Percentiles rank a stretch among this genome's conserved stretches.
These are phyloP conservation scores for Microdon myrmicae DNA, from an alignment of 2,888 invertebrate genomes.

Conservation along the genomic window DNA sequence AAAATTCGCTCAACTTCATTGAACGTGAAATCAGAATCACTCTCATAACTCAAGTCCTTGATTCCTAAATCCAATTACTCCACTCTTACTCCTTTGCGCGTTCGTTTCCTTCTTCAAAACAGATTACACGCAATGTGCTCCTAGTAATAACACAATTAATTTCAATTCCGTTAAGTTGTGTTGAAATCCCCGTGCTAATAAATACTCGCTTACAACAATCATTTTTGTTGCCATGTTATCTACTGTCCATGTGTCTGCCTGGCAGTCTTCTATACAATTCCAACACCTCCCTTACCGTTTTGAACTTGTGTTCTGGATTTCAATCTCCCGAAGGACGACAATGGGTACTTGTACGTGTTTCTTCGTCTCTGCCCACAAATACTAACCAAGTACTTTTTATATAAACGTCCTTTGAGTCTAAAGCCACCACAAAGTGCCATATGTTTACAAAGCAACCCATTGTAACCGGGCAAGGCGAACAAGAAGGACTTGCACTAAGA, in stretches of 20 bases:
- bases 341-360: constrained; percentile 32
- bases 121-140: constrained; percentile 21
- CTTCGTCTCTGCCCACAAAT: constrained; percentile 23
- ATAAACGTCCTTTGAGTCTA: constrained; percentile 15
- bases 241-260: constrained; percentile 8
- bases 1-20: constrained; percentile 5
- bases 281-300: no score
- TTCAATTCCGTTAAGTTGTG: constrained; percentile 47
- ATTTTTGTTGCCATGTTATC: constrained; percentile 27
- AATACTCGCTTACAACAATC: constrained; percentile 47
- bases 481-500: constrained; percentile 8
- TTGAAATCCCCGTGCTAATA: constrained; percentile 51
- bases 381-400: no score
- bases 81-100: no score
- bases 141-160: constrained; percentile 43
- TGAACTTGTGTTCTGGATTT: no score
- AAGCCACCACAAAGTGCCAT: constrained; percentile 35
- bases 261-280: constrained; percentile 18
- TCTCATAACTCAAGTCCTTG: constrained; percentile 20
- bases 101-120: neutral
- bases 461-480: constrained; percentile 13
- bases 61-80: constrained; percentile 21
- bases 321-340: constrained; percentile 31
- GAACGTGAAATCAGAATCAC: constrained; percentile 14
- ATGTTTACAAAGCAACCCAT: constrained; percentile 36